A percentile compares a stretch with the other conserved stretches of the same genome.
phyloP scores from a whole-genome alignment of 2,797 vertebrate genomes.

The Sebastes kiyomatsui region DNA sequence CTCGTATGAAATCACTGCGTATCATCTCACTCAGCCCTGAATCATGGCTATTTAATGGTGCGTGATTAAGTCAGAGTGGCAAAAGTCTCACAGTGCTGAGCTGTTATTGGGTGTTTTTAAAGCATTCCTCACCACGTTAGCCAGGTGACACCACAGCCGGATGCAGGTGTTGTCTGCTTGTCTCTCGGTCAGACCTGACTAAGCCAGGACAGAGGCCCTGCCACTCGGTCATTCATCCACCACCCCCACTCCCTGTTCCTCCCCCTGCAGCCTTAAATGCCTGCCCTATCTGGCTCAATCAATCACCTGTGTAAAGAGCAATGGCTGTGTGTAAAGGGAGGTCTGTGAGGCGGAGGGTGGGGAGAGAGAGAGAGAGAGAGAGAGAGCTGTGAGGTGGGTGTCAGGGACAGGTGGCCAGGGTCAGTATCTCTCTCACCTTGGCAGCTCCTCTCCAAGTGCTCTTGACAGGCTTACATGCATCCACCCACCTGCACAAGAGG shows the following conservation, averaged over 20 bases:
- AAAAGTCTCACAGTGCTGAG: neutral
- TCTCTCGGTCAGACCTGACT: conserved; percentile 66
- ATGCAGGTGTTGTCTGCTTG: conserved; percentile 62
- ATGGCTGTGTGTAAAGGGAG: conserved; percentile 42
- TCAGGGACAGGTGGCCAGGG: conserved; percentile 82
- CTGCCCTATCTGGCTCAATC: conserved; percentile 68
- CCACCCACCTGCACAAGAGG: conserved; percentile 70
- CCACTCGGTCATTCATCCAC: conserved; percentile 54
- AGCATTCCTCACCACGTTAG: neutral
- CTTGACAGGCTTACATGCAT: conserved; percentile 79
- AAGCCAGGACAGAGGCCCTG: conserved; percentile 59
- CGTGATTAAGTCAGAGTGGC: conserved; percentile 11
- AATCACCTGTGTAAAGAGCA: conserved; percentile 73
- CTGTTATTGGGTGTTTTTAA: neutral
- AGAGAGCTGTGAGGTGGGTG: conserved; percentile 47
- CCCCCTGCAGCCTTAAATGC: conserved; percentile 48
- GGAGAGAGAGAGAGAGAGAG: neutral
- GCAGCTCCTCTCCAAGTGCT: conserved; percentile 70
- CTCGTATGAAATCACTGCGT: conserved; percentile 12
- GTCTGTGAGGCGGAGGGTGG: neutral
- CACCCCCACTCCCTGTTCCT: conserved; percentile 1
- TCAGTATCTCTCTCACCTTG: conserved; percentile 77
- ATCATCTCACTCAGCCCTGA: neutral
- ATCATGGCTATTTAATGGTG: conserved; percentile 22
- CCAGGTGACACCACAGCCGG: conserved; percentile 38